A percentile compares a stretch with the other conserved stretches of the same genome.
Conservation (phyloP, 53 echinoderm and acorn worm species). For the Patiria pectinifera region DNA sequence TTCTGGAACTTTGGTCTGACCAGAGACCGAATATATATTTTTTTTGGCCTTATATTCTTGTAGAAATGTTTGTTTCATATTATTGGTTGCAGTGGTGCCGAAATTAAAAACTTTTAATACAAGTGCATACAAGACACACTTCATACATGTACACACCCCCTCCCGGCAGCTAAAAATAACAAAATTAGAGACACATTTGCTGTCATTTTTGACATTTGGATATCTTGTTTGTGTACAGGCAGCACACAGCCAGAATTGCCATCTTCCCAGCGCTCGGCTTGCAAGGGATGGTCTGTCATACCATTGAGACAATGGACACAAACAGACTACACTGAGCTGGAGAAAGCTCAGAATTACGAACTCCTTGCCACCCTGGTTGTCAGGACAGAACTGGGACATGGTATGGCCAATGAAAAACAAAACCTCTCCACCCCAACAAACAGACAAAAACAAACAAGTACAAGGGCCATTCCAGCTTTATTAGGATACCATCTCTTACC, state of each 20-base stretch:
- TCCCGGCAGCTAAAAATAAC: too few species aligned
- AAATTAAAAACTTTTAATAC: too few species aligned
- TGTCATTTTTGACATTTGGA: background rate
- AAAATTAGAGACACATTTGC: too few species aligned
- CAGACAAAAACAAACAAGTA: background rate
- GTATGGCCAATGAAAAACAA: constrained; percentile 39
- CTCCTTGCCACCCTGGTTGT: constrained; percentile 79
- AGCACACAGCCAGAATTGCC: background rate
- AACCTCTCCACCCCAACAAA: background rate
- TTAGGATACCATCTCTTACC: background rate
- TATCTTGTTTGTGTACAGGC: background rate
- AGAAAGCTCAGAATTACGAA: constrained; percentile 49
- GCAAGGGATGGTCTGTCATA: background rate
- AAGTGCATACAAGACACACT: too few species aligned
- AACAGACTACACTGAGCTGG: background rate
- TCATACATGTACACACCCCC: too few species aligned
- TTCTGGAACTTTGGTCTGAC: too few species aligned
- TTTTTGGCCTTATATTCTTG: too few species aligned
- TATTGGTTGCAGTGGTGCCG: too few species aligned
- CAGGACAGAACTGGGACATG: constrained; percentile 96
- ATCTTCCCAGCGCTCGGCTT: background rate
- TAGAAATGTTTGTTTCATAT: too few species aligned
- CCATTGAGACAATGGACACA: background rate
- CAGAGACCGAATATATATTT: too few species aligned
- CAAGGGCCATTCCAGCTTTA: background rate